Evolutionary conservation across 2,797 vertebrate genomes (phyloP).

Genomic region (Bufotes viridis): DNA sequence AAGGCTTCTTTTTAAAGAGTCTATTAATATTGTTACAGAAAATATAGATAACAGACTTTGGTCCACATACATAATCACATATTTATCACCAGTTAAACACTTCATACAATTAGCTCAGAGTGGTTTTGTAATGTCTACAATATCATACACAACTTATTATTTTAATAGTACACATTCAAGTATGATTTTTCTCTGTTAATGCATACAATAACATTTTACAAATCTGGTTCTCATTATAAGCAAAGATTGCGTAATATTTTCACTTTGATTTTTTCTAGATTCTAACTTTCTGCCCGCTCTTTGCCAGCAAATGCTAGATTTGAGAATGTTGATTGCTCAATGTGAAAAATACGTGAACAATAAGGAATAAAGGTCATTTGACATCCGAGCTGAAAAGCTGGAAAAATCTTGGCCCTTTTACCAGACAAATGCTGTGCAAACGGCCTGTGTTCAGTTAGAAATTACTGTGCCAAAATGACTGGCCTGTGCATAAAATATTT

Average conservation of each 20-base stretch:
- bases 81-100: constrained; percentile 19
- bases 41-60: neutral
- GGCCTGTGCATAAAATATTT: constrained; percentile 52
- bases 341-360: constrained; percentile 34
- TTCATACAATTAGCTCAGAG: constrained; percentile 3
- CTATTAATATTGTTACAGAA: neutral
- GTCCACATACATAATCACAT: neutral
- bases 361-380: constrained; percentile 18
- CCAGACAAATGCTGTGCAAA: constrained; percentile 41
- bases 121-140: neutral
- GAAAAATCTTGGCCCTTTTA: constrained; percentile 25
- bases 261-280: constrained; percentile 21
- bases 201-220: constrained; percentile 31
- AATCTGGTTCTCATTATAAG: constrained; percentile 40
- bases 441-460: constrained; percentile 35
- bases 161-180: constrained; percentile 29
- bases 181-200: constrained; percentile 2
- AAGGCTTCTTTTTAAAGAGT: neutral
- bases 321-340: constrained; percentile 15
- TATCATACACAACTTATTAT: constrained; percentile 16
- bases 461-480: constrained; percentile 50
- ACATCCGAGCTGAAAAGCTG: constrained; percentile 31
- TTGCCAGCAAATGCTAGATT: constrained; percentile 43
- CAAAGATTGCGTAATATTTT: constrained; percentile 35
- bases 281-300: constrained; percentile 1